These are phyloP conservation scores for Artemia sinica DNA, from an alignment of 2,888 invertebrate genomes.

Conservation along the genomic window DNA sequence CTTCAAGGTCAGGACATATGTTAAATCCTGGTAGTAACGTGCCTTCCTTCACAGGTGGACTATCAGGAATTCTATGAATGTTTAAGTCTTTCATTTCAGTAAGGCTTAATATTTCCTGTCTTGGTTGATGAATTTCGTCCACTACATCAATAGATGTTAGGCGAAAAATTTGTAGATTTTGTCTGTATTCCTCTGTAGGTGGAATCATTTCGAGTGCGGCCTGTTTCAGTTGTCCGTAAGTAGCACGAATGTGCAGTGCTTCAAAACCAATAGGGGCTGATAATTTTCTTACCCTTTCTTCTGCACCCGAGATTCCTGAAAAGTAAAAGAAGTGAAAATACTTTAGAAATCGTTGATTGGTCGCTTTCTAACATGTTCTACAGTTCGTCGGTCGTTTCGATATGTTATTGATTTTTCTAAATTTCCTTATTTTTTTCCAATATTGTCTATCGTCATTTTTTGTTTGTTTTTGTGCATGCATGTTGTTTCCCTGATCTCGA, in stretches of 20 bases:
- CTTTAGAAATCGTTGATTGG: too few species aligned
- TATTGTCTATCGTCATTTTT: too few species aligned
- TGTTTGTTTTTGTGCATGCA: too few species aligned
- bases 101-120: background rate
- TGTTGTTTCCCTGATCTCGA: too few species aligned
- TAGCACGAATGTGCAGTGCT: background rate
- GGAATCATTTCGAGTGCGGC: conserved; percentile 2
- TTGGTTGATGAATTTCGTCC: background rate
- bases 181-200: background rate
- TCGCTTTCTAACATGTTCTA: too few species aligned
- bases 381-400: too few species aligned
- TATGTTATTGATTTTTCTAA: too few species aligned
- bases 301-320: background rate
- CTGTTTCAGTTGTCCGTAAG: background rate
- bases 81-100: background rate
- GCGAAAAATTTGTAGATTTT: background rate
- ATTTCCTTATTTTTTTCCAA: too few species aligned
- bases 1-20: too few species aligned
- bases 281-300: background rate
- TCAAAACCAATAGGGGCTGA: conserved; percentile 8
- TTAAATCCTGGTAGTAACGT: too few species aligned
- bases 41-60: background rate
- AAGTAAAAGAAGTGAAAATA: too few species aligned
- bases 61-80: background rate
- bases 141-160: background rate